These are phyloP conservation scores for Phengaris arion DNA, from an alignment of 2,888 invertebrate species.

Conservation along the genomic window DNA sequence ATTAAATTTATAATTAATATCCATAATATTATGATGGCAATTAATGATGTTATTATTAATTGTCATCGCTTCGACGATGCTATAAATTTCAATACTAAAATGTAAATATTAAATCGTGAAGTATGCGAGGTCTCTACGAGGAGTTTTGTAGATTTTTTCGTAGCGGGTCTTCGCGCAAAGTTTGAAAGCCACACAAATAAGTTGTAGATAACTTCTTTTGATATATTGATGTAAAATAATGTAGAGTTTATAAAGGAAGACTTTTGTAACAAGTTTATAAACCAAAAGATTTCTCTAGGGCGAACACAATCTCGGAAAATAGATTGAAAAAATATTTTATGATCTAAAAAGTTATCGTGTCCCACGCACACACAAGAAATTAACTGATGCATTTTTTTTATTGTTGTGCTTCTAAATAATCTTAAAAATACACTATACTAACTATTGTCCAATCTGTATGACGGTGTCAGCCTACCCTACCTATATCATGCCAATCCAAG, in stretches of 20 bases:
- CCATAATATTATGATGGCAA: not conserved
- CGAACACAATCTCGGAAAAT: slow-evolving; percentile 9
- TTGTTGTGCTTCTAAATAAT: not conserved
- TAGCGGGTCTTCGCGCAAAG: slow-evolving; percentile 29
- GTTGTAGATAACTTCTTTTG: slow-evolving; percentile 52
- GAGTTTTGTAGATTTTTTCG: slow-evolving; percentile 18
- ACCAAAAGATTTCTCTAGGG: slow-evolving; percentile 26
- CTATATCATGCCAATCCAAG: too few species aligned
- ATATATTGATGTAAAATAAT: slow-evolving; percentile 47
- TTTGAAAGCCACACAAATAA: slow-evolving; percentile 42
- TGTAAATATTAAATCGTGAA: not conserved
- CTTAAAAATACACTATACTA: too few species aligned
- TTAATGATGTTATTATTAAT: not conserved
- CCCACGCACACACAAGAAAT: not conserved
- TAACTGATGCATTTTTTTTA: not conserved
- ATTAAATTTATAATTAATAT: slow-evolving; percentile 9
- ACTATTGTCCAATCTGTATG: too few species aligned
- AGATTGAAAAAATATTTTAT: slow-evolving; percentile 25
- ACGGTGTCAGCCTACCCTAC: too few species aligned
- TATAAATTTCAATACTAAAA: not conserved
- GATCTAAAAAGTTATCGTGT: slow-evolving; percentile 2
- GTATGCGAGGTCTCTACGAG: not conserved
- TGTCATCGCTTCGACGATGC: not conserved
- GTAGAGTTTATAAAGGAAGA: slow-evolving; percentile 46
- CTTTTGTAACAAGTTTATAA: slow-evolving; percentile 27